A percentile compares a stretch with the other conserved stretches of the same genome.
These are phyloP conservation scores for Ctenomys sociabilis DNA, from an alignment of 2,113 vertebrate species.

Conservation along the genomic window DNA sequence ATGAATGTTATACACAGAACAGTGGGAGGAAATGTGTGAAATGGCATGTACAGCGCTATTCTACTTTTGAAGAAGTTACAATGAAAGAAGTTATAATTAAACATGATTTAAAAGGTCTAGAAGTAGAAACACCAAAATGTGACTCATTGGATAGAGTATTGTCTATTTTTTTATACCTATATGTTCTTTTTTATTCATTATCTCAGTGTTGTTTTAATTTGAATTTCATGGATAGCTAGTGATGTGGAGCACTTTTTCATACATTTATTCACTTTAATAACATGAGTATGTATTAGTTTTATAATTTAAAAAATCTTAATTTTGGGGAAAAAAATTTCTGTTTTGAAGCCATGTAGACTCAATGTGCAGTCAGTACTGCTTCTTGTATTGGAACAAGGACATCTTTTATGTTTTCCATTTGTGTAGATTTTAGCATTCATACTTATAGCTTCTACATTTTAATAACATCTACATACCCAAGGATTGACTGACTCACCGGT, in stretches of 20 bases:
- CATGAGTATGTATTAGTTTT: neutral
- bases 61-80: neutral
- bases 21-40: neutral
- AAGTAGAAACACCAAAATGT: conserved; percentile 7
- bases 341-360: neutral
- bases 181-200: neutral
- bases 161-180: neutral
- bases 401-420: fast-evolving
- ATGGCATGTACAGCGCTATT: neutral
- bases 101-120: neutral
- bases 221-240: too few species aligned
- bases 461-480: neutral
- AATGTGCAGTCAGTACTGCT: neutral
- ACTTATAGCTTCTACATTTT: neutral
- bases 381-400: neutral
- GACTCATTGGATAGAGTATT: neutral
- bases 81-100: neutral
- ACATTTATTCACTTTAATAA: too few species aligned
- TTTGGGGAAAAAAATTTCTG: neutral
- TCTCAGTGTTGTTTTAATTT: too few species aligned
- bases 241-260: too few species aligned
- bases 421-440: neutral
- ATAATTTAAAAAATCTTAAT: neutral
- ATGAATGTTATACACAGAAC: neutral
- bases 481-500: fast-evolving